Percentiles rank a stretch among this genome's conserved stretches.
These are phyloP conservation scores for Tympanoctomys barrerae DNA, from an alignment of 2,797 vertebrate genomes.

Conservation along the genomic window DNA sequence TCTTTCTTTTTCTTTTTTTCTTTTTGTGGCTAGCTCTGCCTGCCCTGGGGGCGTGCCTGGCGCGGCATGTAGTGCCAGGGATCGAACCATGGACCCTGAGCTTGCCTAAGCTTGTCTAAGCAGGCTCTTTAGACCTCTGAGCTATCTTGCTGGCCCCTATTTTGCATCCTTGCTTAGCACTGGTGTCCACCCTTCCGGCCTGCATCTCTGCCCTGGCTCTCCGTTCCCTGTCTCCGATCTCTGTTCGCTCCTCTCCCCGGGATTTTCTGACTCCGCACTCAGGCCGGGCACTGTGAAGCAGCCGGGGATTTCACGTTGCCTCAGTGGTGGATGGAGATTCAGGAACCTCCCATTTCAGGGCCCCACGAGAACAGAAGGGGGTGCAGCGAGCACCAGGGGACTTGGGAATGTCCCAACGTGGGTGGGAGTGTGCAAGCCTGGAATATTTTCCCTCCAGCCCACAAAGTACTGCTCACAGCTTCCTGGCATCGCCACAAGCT, in stretches of 20 bases:
- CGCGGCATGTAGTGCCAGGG: too few species aligned
- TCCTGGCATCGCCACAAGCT: background rate
- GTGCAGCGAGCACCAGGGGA: background rate
- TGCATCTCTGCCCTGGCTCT: background rate
- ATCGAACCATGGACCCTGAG: too few species aligned
- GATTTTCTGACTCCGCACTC: too few species aligned
- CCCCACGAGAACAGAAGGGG: background rate
- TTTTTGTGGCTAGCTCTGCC: too few species aligned
- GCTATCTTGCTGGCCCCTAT: background rate
- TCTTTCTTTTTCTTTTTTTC: too few species aligned
- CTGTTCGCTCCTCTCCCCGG: background rate
- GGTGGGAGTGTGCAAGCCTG: background rate
- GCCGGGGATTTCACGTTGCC: background rate
- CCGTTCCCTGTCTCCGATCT: background rate
- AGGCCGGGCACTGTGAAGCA: background rate
- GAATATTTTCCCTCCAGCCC: background rate
- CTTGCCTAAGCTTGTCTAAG: too few species aligned
- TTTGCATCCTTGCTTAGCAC: background rate
- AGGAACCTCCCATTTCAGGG: background rate
- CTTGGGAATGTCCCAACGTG: background rate
- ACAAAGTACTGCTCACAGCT: rapidly evolving
- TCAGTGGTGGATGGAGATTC: background rate
- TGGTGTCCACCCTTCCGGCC: background rate
- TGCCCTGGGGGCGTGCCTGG: too few species aligned
- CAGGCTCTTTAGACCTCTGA: too few species aligned